Evolutionary conservation across 2,888 invertebrate genomes (phyloP).

Genomic region (Callimorpha dominula): DNA sequence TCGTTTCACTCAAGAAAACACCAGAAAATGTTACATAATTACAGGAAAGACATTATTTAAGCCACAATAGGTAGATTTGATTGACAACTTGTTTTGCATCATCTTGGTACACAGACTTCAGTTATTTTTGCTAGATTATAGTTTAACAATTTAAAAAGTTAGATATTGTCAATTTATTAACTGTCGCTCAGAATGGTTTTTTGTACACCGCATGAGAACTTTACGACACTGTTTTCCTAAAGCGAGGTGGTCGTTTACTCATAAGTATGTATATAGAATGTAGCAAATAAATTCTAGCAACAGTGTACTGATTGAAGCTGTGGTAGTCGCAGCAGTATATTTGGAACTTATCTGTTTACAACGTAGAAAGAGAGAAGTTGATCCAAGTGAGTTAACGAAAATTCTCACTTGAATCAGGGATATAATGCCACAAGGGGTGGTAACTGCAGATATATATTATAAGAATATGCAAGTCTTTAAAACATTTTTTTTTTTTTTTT

Average conservation of each 20-base stretch:
- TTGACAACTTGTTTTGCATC: neutral
- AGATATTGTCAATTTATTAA: neutral
- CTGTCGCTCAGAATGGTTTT: neutral
- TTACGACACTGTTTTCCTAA: neutral
- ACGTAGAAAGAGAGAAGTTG: no score
- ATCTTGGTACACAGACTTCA: neutral
- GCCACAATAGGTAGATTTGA: neutral
- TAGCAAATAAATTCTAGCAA: neutral
- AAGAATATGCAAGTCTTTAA: no score
- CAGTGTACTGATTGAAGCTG: neutral
- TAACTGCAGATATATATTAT: no score
- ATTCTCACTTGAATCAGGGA: no score
- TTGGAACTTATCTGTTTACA: no score
- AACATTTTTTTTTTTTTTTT: no score
- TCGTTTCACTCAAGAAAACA: neutral
- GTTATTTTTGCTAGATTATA: neutral
- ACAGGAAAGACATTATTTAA: neutral
- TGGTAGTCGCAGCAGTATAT: neutral
- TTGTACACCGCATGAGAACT: neutral
- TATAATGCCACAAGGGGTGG: no score
- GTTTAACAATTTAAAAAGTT: neutral
- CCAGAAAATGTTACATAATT: neutral
- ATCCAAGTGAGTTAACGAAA: no score
- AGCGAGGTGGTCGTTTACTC: no score
- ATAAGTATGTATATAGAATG: no score